These are phyloP conservation scores for Pelobates cultripes DNA, from an alignment of 2,797 vertebrate genomes.

Conservation along the genomic window DNA sequence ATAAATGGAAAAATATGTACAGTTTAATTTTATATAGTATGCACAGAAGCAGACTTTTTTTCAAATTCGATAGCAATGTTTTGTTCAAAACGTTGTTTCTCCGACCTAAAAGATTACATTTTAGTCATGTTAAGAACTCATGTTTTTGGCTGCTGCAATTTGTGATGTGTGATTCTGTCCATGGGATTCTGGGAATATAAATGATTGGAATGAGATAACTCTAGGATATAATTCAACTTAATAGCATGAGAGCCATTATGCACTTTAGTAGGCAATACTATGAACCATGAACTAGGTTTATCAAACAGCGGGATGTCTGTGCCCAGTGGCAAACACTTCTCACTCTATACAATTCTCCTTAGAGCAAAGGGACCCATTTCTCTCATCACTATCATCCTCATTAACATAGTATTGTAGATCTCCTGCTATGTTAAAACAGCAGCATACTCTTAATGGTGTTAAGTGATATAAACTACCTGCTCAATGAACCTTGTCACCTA, in stretches of 20 bases:
- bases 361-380: conserved; percentile 43
- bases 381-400: conserved; percentile 51
- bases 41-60: too few species aligned
- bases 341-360: conserved; percentile 36
- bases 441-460: conserved; percentile 47
- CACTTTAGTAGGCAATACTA: conserved; percentile 41
- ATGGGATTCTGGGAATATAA: conserved; percentile 25
- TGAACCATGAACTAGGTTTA: conserved; percentile 50
- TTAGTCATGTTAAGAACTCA: not conserved
- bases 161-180: conserved; percentile 18
- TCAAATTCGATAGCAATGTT: too few species aligned
- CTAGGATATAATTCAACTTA: conserved; percentile 42
- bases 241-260: conserved; percentile 42
- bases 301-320: conserved; percentile 47
- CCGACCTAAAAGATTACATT: not conserved
- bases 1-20: too few species aligned
- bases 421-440: conserved; percentile 50
- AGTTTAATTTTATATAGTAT: too few species aligned
- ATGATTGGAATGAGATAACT: conserved; percentile 41
- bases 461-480: conserved; percentile 54
- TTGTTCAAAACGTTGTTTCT: not conserved
- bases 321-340: conserved; percentile 48
- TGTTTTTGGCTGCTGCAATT: not conserved
- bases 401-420: conserved; percentile 43
- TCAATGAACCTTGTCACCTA: conserved; percentile 51